Conservation (phyloP, 2,113 vertebrate species). For the Lepus europaeus region DNA sequence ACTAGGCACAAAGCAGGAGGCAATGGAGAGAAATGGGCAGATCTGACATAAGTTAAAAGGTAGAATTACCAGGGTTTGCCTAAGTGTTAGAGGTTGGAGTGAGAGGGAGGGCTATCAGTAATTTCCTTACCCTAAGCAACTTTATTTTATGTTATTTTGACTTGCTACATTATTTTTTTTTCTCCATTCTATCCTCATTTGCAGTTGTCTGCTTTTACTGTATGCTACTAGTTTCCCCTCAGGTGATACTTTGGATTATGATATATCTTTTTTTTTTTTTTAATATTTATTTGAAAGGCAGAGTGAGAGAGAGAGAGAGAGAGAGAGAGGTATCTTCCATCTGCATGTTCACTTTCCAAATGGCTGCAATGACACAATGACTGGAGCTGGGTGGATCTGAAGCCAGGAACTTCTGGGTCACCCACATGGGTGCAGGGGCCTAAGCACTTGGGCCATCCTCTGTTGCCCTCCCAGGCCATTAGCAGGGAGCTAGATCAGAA, state of each 20-base stretch:
- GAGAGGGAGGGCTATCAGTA: neutral
- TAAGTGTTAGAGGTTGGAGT: neutral
- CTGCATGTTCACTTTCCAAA: no score
- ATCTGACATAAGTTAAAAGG: conserved; percentile 25
- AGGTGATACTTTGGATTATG: neutral
- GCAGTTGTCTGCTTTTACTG: neutral
- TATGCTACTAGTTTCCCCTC: neutral
- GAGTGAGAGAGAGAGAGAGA: no score
- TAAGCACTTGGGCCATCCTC: no score
- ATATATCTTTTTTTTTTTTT: no score
- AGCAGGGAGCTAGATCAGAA: no score
- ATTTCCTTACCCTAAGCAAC: neutral
- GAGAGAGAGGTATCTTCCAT: no score
- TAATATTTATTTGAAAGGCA: no score
- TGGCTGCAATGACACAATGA: no score
- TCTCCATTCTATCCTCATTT: neutral
- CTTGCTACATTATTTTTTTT: neutral
- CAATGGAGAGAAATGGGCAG: neutral
- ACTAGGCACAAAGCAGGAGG: neutral
- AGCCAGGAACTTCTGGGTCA: no score
- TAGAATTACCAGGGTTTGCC: neutral
- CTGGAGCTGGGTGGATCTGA: no score
- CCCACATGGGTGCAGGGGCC: no score
- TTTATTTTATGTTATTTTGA: neutral
- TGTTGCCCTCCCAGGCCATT: no score